Evolutionary conservation across 2,888 invertebrate genomes (phyloP).

Genomic region (Nomada hirtipes): DNA sequence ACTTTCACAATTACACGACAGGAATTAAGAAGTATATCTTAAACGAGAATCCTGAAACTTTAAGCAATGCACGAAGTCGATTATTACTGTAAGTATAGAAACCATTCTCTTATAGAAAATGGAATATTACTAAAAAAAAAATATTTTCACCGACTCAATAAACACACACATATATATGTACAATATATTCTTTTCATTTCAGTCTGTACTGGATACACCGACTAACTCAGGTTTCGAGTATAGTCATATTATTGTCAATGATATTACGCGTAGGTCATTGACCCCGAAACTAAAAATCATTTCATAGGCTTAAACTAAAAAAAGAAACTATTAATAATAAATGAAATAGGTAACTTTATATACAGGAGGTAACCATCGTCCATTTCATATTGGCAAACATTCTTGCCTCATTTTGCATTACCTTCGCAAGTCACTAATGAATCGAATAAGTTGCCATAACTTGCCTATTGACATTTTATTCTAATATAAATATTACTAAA

Average conservation of each 20-base stretch:
- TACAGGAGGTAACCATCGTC: neutral
- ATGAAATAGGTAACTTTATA: neutral
- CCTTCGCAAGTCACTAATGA: neutral
- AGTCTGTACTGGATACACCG: slow-evolving; percentile 90
- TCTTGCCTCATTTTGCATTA: neutral
- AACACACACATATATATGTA: neutral
- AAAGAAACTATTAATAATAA: neutral
- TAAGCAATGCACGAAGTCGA: slow-evolving; percentile 88
- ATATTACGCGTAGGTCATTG: slow-evolving; percentile 78
- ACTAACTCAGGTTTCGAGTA: slow-evolving; percentile 87
- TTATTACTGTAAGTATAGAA: slow-evolving; percentile 86
- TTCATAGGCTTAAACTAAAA: neutral
- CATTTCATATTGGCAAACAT: slow-evolving; percentile 4
- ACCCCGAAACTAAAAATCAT: slow-evolving; percentile 70
- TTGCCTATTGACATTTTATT: slow-evolving; percentile 9
- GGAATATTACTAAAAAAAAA: neutral
- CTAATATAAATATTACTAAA: neutral
- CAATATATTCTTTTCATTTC: slow-evolving; percentile 75
- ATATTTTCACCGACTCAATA: too few species aligned
- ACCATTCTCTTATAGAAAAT: neutral
- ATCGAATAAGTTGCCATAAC: slow-evolving; percentile 13
- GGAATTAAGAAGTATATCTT: slow-evolving; percentile 94
- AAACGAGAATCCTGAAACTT: slow-evolving; percentile 89
- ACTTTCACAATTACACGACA: slow-evolving; percentile 92
- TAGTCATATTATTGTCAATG: slow-evolving; percentile 86